These are phyloP conservation scores for Falcaria lacertinaria DNA, from an alignment of 2,888 invertebrate genomes.

Conservation along the genomic window DNA sequence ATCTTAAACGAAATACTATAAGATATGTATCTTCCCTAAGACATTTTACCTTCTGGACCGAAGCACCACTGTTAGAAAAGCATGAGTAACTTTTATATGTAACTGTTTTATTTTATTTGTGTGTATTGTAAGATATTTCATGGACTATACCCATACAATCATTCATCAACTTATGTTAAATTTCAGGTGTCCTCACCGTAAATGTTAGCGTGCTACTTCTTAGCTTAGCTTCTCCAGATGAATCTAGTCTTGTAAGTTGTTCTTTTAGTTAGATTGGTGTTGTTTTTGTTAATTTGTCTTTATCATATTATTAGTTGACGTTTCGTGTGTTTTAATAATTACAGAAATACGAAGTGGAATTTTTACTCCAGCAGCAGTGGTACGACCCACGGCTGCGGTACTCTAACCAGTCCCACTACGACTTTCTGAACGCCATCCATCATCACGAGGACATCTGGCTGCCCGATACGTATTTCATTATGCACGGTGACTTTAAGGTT, in stretches of 20 bases:
- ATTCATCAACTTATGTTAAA: not conserved
- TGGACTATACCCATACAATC: not conserved
- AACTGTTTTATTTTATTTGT: not conserved
- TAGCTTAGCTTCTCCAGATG: conserved; percentile 96
- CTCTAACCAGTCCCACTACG: conserved; percentile 92
- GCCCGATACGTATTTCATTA: conserved; percentile 97
- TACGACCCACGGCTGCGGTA: conserved; percentile 93
- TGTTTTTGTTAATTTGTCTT: conserved; percentile 10
- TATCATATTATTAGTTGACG: conserved; percentile 1
- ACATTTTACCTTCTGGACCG: not conserved
- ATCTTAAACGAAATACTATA: too few relatives aligned
- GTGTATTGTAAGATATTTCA: not conserved
- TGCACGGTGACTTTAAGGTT: conserved; percentile 96
- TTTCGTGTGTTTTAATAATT: conserved; percentile 27
- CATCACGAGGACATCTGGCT: conserved; percentile 96
- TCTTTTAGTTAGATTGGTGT: conserved; percentile 11
- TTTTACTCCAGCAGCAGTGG: conserved; percentile 96
- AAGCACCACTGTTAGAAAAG: conserved; percentile 3
- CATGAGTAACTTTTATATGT: not conserved
- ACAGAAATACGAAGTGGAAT: conserved; percentile 98
- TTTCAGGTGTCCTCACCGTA: conserved; percentile 93
- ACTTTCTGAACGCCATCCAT: conserved; percentile 94
- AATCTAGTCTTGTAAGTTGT: conserved; percentile 94
- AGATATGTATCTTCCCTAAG: too few relatives aligned
- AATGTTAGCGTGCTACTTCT: conserved; percentile 96